A percentile compares a stretch with the other conserved stretches of the same genome.
These are phyloP conservation scores for Hoplias malabaricus DNA, from an alignment of 2,113 vertebrate genomes.

Conservation along the genomic window DNA sequence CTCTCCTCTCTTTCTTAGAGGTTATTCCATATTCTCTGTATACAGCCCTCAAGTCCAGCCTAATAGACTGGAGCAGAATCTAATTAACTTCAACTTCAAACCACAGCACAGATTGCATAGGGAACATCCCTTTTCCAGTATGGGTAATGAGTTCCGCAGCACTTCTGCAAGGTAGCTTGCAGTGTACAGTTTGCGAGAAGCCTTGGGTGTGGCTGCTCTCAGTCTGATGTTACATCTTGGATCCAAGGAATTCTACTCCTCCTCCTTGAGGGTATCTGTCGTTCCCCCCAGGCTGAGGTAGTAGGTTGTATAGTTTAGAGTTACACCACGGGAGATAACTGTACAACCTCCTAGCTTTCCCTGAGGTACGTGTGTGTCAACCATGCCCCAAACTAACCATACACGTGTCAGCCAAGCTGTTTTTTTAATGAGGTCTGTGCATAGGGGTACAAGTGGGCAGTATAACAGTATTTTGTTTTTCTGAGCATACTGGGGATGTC, in stretches of 20 bases:
- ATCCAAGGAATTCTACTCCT: background rate
- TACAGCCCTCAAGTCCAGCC: background rate
- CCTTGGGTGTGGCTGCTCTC: background rate
- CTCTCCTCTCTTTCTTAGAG: background rate
- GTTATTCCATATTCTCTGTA: background rate
- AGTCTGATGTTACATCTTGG: background rate
- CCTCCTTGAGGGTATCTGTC: conserved; percentile 8
- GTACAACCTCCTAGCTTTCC: conserved; percentile 98
- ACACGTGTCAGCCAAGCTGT: conserved; percentile 36
- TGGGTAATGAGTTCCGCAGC: background rate
- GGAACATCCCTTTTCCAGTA: background rate
- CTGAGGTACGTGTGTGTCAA: conserved; percentile 77
- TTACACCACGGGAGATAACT: conserved; percentile 93
- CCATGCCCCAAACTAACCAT: conserved; percentile 25
- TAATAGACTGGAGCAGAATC: background rate
- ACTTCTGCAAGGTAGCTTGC: background rate
- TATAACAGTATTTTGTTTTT: too few species aligned
- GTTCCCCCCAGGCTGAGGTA: conserved; percentile 89
- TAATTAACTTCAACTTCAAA: background rate
- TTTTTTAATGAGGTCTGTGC: background rate
- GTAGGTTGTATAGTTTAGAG: conserved; percentile 98
- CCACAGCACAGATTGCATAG: background rate
- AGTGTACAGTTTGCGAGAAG: background rate
- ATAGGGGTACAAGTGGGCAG: too few species aligned
- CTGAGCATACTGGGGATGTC: too few species aligned